Conservation (phyloP, 2,888 invertebrate species). For the Griposia aprilina region DNA sequence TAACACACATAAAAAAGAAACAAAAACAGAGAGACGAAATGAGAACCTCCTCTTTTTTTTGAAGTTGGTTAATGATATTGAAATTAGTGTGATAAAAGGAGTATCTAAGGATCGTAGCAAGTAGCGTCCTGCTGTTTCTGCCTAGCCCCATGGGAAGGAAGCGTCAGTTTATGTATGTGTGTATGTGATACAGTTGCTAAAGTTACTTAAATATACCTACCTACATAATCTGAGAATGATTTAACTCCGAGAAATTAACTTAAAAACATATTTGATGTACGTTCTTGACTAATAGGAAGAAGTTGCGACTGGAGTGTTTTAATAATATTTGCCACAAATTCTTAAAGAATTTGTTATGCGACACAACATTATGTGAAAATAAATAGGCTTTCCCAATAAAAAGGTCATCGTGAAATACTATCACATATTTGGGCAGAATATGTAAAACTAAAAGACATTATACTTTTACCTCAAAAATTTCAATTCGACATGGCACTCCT, state of each 20-base stretch:
- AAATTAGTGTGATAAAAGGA: too few relatives aligned
- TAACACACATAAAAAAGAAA: too few relatives aligned
- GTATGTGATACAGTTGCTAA: too few relatives aligned
- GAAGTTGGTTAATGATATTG: too few relatives aligned
- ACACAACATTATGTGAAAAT: not conserved
- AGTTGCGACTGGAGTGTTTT: not conserved
- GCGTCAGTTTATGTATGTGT: too few relatives aligned
- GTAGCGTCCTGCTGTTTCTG: too few relatives aligned
- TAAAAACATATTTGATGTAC: not conserved
- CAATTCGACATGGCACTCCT: conserved; percentile 26
- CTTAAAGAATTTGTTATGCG: not conserved
- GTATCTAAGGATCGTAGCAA: too few relatives aligned
- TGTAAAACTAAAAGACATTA: conserved; percentile 24
- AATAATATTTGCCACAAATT: not conserved
- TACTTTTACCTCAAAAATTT: conserved; percentile 46
- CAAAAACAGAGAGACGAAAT: too few relatives aligned
- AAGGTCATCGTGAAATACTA: conserved; percentile 14
- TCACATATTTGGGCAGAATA: conserved; percentile 23
- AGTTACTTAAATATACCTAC: not conserved
- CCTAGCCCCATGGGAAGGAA: too few relatives aligned
- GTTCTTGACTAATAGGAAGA: not conserved
- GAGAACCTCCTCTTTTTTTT: too few relatives aligned
- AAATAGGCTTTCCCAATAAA: conserved; percentile 11
- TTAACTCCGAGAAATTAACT: too few relatives aligned
- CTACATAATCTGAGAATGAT: not conserved